A percentile compares a stretch with the other conserved stretches of the same genome.
phyloP scores from a whole-genome alignment of 2,888 invertebrate genomes.

The Clusia tigrina region DNA sequence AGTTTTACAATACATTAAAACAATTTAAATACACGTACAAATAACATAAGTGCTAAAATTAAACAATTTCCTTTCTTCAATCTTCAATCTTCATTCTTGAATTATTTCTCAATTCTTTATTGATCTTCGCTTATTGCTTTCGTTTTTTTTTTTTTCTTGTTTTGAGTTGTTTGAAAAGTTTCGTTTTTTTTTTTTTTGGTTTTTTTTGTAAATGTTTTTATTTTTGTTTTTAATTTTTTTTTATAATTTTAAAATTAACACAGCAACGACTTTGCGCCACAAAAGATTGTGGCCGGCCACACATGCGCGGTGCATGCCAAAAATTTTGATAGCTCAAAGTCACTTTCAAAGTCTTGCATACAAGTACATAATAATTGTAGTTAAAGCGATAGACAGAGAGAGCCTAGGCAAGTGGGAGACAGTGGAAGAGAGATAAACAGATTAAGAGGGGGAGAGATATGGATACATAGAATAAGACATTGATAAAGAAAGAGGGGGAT shows the following conservation, averaged over 20 bases:
- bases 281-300: conserved; percentile 11
- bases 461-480: too few species aligned
- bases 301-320: background rate
- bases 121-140: background rate
- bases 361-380: too few species aligned
- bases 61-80: conserved; percentile 7
- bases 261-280: conserved; percentile 57
- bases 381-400: conserved; percentile 30
- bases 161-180: conserved; percentile 1
- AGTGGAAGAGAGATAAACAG: too few species aligned
- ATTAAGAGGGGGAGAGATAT: too few species aligned
- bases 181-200: conserved; percentile 1
- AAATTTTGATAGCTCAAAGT: conserved; percentile 27
- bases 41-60: background rate
- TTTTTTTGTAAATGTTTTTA: background rate
- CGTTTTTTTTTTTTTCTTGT: background rate
- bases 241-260: conserved; percentile 55
- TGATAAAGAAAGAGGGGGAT: conserved; percentile 25
- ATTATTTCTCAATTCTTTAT: background rate
- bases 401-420: too few species aligned
- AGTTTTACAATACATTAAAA: conserved; percentile 15
- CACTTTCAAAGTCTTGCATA: conserved; percentile 44
- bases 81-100: too few species aligned
- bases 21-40: background rate
- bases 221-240: conserved; percentile 9